Evolutionary conservation across 2,888 invertebrate genomes (phyloP), one percentile per base, ranked within the genome.

Genomic region (Pemphredon lugubris): DNA sequence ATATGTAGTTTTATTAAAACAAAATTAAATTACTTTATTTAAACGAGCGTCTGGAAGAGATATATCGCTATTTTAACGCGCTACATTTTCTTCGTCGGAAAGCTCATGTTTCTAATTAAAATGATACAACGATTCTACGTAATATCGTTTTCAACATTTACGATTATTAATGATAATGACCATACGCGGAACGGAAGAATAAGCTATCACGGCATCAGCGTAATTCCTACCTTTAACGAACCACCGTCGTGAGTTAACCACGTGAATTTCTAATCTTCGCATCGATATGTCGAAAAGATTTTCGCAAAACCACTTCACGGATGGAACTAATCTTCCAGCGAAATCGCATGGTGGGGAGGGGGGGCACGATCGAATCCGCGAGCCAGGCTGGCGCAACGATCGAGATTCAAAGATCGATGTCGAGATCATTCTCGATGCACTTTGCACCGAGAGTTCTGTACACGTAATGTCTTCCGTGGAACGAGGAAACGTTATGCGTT

Each of bases 401-500:
- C 39, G 39, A 7, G n/a, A 47, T 16, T 14, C 51, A 34, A 16
- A 42, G 63, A 71, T 63, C 34, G 57, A 58, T 63, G 63, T 57
- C 47, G 63, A 63, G 71, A 71, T 57, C 71, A 30, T 26, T 70
- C 71, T 53, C 63, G 57, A 47, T 53, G 51, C 51, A 34, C 51
- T 42, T 54, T 60, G 30, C 40, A 32, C 14, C 34, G n/a, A 40
- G 39, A 37, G 51, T 44, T 51, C 18, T 26, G 37, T 40, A 42
- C 51, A 58, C 50, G 48, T 77, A 82, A 82, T 81, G 75, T 59
- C 77, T 84, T 82, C 75, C 77, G 76, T 75, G 79, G 81, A 85
- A 85, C 80, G 81, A 84, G 85, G 84, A 85, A 84, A 85, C 75
- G 77, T 64, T 73, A 73, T 68, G 64, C 70, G 72, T 77, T 70